Evolutionary conservation across 1,140 invertebrate species (phyloP), one percentile per base, ranked within the genome.

Genomic region (Coenobita brevimanus): DNA sequence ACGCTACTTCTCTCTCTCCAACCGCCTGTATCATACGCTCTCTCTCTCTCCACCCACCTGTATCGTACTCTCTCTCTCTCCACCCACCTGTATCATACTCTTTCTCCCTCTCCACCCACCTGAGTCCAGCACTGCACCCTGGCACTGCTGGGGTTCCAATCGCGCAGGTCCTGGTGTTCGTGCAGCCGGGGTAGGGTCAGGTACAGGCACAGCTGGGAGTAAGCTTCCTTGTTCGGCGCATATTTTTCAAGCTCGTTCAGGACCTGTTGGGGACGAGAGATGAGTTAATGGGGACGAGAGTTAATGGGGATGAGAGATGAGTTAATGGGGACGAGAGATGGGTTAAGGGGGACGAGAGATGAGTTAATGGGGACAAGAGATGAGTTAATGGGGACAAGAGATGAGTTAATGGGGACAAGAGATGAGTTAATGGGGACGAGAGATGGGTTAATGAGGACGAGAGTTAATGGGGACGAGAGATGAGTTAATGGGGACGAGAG

Each of bases 221-320:
- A 98, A 90, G 99, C 98, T 92, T 99, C 98, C 92, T 98, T 98
- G 13, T 95, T 95, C 0, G 97, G 97, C 41, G 97, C 96, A 82
- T 96, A 94, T 91, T 96, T 96, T 92, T 99, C 97, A 81, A 99
- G 93, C 87, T 97, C 96, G 90, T 95, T 96, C 13, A 99, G 93
- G 4, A 97, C 95, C 89, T 90, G 81, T 54, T 41, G 3, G 36
- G 10, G 10, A 10, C 4, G 46, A 3, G 36, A 4, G 24, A 3
- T n/a, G 3, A 30, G n/a, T 3, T n/a, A 3, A 30, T 21, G 62
- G n/a, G 62, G 4, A 30, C 3, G 62, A 3, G 62, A 57, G n/a
- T 10, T 10, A 57, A n/a, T 10, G 54, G 54, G n/a, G n/a, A 57
- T 10, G n/a, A 57, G 54, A 10, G n/a, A n/a, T 10, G 54, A 57